Evolutionary conservation across 2,888 invertebrate species (phyloP), one percentile per base, ranked within the genome.

Genomic region (Thera obeliscata): DNA sequence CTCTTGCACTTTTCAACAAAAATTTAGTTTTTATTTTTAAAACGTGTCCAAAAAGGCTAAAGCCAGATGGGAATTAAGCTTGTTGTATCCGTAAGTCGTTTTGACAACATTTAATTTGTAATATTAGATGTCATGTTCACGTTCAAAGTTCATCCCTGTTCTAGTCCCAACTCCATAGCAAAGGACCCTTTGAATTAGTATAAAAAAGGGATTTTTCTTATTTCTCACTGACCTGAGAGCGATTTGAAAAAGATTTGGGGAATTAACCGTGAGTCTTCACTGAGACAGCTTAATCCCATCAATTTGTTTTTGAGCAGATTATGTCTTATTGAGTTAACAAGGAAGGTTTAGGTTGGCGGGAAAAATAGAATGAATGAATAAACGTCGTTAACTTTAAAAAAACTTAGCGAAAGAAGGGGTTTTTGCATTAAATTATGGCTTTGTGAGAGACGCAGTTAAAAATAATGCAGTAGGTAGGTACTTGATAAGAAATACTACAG

Each of bases 131-230:
- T 22, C 22, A 22, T 22, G 22, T 7, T 46, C 33, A 3, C 35
- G 2, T 9, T 35, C 3, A 3, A 3, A 61, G 22, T 61, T 12
- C 58, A 38, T 6, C 52, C 59, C 64, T 70, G 54, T 0, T 48
- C 41, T 52, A 46, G 33, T 12, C 65, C 69, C 49, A 56, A 56
- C 61, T 63, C 59, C 61, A 49, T 60, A 62, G 58, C 56, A 67
- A 78, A 83, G 80, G 81, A 87, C 81, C 81, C 82, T 87, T 89
- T 87, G 84, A 85, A 85, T 83, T 82, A 80, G 78, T 80, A 73
- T 66, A 82, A 84, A 86, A 84, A 83, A 80, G 73, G 75, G 76
- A 70, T 75, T 76, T 80, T 84, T 81, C 80, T 82, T 82, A 76
- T 80, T 81, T 80, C 76, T 76, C 78, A 72, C 80, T 83, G 81